These are phyloP conservation scores for Eugnorisma glareosa DNA, from an alignment of 2,888 invertebrate species.

Conservation along the genomic window DNA sequence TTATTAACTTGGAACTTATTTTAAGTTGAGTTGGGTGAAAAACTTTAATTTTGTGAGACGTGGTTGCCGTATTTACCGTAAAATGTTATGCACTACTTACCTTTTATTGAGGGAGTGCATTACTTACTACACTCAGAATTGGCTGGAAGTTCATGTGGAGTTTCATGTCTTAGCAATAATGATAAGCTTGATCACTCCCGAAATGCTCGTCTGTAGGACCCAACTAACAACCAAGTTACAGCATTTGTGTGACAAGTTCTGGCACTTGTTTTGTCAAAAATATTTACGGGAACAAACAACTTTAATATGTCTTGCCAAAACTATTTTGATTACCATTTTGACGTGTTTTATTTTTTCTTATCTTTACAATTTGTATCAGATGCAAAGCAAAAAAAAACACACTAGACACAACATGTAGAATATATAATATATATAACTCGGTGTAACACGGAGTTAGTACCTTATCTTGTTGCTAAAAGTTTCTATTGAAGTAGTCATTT, in stretches of 20 bases:
- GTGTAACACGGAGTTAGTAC: not conserved
- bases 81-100: too few species aligned
- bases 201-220: not conserved
- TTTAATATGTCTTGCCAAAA: not conserved
- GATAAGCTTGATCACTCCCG: not conserved
- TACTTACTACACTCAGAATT: not conserved
- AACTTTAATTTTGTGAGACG: slow-evolving; percentile 12
- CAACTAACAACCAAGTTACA: not conserved
- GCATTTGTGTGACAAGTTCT: not conserved
- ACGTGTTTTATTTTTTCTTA: not conserved
- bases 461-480: not conserved
- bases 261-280: not conserved
- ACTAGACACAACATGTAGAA: not conserved
- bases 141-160: not conserved
- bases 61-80: not conserved
- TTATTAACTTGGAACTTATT: slow-evolving; percentile 46
- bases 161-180: not conserved
- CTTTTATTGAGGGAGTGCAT: too few species aligned
- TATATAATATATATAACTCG: too few species aligned
- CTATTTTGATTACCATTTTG: not conserved
- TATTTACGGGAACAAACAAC: not conserved
- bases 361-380: not conserved
- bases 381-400: not conserved
- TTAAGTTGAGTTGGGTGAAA: slow-evolving; percentile 35
- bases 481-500: not conserved